Conservation (phyloP, 1,140 invertebrate species). For the Pseudomyrmex concolor region DNA sequence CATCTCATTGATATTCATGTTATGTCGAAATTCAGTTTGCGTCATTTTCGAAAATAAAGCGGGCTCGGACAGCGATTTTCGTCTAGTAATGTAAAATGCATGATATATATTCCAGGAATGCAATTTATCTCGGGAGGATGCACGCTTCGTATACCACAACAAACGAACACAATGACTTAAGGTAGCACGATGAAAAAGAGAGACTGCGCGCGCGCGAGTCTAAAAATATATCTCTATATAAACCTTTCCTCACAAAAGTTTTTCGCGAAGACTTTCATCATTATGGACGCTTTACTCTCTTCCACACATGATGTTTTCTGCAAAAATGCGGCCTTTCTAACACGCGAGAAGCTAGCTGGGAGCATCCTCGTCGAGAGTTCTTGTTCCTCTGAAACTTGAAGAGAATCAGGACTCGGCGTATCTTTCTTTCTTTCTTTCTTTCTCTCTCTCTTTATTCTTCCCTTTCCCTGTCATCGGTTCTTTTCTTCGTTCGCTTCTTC, state of each 20-base stretch:
- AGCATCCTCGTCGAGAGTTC: conserved; percentile 68
- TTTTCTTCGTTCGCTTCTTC: conserved; percentile 50
- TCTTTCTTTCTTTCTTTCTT: conserved; percentile 8
- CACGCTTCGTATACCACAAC: background rate
- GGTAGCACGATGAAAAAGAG: conserved; percentile 10
- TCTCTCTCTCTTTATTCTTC: conserved; percentile 17
- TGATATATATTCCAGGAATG: conserved; percentile 22
- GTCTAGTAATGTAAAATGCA: conserved; percentile 9
- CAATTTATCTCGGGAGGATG: conserved; percentile 7
- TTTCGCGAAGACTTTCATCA: conserved; percentile 62
- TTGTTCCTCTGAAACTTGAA: conserved; percentile 70
- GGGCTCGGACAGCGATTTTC: conserved; percentile 27
- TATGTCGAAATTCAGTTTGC: conserved; percentile 41
- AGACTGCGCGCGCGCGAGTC: background rate
- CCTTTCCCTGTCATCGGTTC: conserved; percentile 32
- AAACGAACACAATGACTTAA: conserved; percentile 33
- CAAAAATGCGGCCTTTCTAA: conserved; percentile 64
- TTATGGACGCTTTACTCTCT: conserved; percentile 63
- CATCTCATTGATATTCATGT: conserved; percentile 44
- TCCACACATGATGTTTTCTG: conserved; percentile 61
- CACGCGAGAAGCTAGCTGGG: conserved; percentile 65
- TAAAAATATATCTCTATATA: conserved; percentile 42
- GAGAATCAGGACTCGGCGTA: conserved; percentile 47
- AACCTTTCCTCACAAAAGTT: conserved; percentile 42
- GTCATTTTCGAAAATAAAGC: conserved; percentile 36